Conservation (phyloP, 2,113 vertebrate genomes). For the Protomyctophum bolini region DNA sequence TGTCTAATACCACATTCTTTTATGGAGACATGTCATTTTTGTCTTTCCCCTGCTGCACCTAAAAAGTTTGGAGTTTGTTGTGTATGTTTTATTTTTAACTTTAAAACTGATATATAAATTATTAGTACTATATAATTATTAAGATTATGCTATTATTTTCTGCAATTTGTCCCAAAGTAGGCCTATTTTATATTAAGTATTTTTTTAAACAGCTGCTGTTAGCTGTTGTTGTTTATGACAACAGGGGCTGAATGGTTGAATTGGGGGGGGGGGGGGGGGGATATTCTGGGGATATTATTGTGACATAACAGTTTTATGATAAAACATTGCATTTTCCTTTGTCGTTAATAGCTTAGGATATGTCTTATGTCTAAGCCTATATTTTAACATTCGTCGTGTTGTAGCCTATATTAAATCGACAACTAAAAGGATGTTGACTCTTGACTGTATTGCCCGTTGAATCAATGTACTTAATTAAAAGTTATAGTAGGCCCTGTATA, state of each 20-base stretch:
- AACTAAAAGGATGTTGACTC: no score
- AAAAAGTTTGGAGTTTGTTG: background rate
- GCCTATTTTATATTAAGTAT: background rate
- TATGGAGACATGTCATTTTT: conserved; percentile 19
- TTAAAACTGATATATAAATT: background rate
- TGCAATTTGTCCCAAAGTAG: background rate
- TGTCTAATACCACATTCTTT: conserved; percentile 42
- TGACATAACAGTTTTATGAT: no score
- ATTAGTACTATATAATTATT: conserved; percentile 11
- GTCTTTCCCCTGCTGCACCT: background rate
- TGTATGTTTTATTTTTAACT: background rate
- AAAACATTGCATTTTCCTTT: no score
- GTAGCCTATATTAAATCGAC: no score
- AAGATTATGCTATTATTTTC: conserved; percentile 7
- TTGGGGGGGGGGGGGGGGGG: no score
- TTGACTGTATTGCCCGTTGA: no score
- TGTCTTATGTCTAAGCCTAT: no score
- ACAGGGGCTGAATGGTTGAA: no score
- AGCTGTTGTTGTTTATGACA: conserved; percentile 6
- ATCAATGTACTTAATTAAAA: background rate
- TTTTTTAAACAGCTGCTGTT: conserved; percentile 9
- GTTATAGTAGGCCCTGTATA: background rate
- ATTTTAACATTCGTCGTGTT: no score
- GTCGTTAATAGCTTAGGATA: no score
- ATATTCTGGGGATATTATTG: no score